Evolutionary conservation across 2,113 vertebrate species (phyloP).

Genomic region (Brachypodius melanocephalos): DNA sequence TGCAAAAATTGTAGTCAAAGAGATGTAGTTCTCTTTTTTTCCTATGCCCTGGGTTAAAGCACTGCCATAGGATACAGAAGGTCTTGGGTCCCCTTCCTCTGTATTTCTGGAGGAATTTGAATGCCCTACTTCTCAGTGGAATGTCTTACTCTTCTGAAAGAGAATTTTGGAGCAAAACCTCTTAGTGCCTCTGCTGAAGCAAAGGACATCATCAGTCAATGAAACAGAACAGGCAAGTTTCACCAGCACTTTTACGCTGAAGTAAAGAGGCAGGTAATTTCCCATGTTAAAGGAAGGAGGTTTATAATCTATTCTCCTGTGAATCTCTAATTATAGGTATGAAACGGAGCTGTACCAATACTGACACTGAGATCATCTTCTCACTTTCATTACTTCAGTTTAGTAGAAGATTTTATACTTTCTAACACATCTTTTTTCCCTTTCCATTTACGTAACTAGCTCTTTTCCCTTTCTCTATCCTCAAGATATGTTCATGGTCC

Average conservation of each 20-base stretch:
- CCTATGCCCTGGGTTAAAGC: not conserved
- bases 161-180: not conserved
- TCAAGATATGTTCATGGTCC: not conserved
- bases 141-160: not conserved
- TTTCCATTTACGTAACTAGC: not conserved
- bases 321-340: not conserved
- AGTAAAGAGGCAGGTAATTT: not conserved
- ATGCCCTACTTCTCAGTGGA: not conserved
- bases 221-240: not conserved
- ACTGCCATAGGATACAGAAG: not conserved
- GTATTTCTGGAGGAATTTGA: not conserved
- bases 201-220: not conserved
- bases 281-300: not conserved
- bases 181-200: not conserved
- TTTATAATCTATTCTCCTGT: not conserved
- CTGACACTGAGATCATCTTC: not conserved
- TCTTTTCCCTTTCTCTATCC: not conserved
- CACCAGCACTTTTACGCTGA: not conserved
- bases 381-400: not conserved
- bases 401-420: not conserved
- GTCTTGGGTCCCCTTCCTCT: not conserved
- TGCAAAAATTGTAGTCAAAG: not conserved
- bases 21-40: not conserved
- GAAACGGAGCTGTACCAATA: not conserved
- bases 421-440: not conserved